These are phyloP conservation scores for Sycophaga agraensis DNA, from an alignment of 1,140 invertebrate genomes.

Conservation along the genomic window DNA sequence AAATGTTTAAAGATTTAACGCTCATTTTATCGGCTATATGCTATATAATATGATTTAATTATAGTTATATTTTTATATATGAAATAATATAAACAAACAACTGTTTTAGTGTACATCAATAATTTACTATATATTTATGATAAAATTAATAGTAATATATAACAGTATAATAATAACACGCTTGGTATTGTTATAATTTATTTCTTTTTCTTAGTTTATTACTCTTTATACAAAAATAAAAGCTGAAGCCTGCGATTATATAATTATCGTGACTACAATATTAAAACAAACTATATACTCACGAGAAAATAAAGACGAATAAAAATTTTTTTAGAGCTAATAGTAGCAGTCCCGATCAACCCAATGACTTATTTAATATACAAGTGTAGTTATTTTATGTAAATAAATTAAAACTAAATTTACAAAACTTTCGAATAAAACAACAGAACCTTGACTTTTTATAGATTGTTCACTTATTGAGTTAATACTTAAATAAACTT, in stretches of 20 bases:
- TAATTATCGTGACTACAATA: constrained; percentile 34
- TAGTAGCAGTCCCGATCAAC: constrained; percentile 20
- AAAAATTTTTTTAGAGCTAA: constrained; percentile 21
- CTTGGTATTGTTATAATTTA: constrained; percentile 34
- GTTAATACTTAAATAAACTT: too few relatives aligned
- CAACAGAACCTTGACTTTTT: too few relatives aligned
- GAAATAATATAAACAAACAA: constrained; percentile 25
- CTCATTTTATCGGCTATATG: constrained; percentile 36
- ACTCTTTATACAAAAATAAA: constrained; percentile 54
- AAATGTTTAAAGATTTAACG: constrained; percentile 42
- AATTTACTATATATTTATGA: constrained; percentile 24
- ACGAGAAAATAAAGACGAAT: constrained; percentile 25
- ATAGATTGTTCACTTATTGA: too few relatives aligned
- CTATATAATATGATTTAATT: constrained; percentile 31
- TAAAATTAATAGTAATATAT: constrained; percentile 34
- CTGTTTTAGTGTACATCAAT: constrained; percentile 9
- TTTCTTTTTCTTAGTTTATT: constrained; percentile 20
- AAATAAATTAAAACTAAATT: too few relatives aligned
- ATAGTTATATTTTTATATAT: constrained; percentile 30
- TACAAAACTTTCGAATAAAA: too few relatives aligned
- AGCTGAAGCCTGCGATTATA: constrained; percentile 54
- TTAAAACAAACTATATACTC: constrained; percentile 21
- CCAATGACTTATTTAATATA: too few relatives aligned
- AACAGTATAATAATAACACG: constrained; percentile 37
- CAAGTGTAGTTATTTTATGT: too few relatives aligned